Base-by-base conservation (phyloP, 2,113 vertebrate genomes). In the Gambusia holbrooki region DNA sequence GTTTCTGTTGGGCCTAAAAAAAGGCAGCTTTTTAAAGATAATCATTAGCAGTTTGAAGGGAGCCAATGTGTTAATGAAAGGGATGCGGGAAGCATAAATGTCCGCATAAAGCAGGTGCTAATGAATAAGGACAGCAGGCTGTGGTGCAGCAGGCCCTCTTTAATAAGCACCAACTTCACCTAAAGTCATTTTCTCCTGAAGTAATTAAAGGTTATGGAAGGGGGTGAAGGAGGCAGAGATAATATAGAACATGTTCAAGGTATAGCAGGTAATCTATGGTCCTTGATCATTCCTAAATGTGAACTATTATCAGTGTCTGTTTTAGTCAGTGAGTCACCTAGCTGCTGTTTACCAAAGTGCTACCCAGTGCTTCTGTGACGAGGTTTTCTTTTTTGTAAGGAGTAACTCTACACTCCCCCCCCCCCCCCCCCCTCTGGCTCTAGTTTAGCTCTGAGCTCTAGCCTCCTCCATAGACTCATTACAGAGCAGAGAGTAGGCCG, bases 11-110 rank as follows among this genome's bases (percentile, higher is more conserved):
- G 8, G 32, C 40, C 51, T 66, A 7, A 60, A 37, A 69, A 17
- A 22, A 17, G 15, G 48, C 11, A 48, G 5, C 25, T 32, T 54
- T 71, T 61, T 8, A n/a, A 9, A 13, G 25, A 10, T 22, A 62
- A 37, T 32, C 68, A 37, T 37, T 45, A 75, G 83, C 71, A 70
- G 66, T 66, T 30, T n/a, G 64, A 77, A 87, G 74, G 72, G 66
- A 89, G 84, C 75, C 71, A 64, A 32, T 27, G 70, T 65, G 73
- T 37, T 87, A 90, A 85, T 89, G 79, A 92, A 83, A 89, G 85
- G 76, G 35, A 11, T 37, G 35, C 35, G 35, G 10, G 77, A 48
- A 71, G 63, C 69, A 62, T 15, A 48, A 25, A 68, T 5, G 64
- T 67, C 77, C 61, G 66, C 65, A 76, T 83, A 73, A 66, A 62